These are phyloP conservation scores for Chironomus riparius DNA, from an alignment of 2,888 invertebrate genomes.

Conservation along the genomic window DNA sequence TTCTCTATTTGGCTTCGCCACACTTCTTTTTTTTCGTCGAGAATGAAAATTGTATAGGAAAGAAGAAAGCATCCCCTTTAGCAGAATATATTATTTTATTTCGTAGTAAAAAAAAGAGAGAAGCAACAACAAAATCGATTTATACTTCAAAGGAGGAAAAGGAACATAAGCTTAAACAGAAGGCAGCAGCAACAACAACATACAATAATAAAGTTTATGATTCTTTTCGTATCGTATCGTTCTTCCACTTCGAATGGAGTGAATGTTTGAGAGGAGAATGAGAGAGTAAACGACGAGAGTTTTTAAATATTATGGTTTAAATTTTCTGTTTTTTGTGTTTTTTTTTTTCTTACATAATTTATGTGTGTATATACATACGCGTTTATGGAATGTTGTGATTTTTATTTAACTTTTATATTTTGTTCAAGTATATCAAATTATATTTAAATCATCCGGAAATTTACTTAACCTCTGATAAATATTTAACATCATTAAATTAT, in stretches of 20 bases:
- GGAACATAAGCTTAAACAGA: background rate
- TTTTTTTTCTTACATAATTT: background rate
- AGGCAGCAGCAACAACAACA: background rate
- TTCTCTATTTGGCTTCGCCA: background rate
- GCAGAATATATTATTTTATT: constrained; percentile 2
- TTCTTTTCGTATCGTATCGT: background rate
- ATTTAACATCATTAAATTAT: too few species aligned
- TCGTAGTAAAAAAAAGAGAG: background rate
- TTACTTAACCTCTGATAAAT: too few species aligned
- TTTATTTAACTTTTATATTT: background rate
- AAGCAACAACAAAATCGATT: constrained; percentile 12
- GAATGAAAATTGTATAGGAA: background rate
- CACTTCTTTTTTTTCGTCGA: background rate
- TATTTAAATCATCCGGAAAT: too few species aligned
- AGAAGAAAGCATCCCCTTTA: constrained; percentile 4
- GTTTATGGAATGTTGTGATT: background rate
- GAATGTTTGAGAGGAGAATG: background rate
- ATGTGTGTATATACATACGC: background rate
- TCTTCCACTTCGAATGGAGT: background rate
- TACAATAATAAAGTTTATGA: background rate
- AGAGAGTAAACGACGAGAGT: background rate
- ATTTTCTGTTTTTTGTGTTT: background rate
- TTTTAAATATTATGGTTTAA: background rate
- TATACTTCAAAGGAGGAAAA: constrained; percentile 2
- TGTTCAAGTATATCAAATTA: too few species aligned